Percentiles rank a stretch among this genome's conserved stretches.
Conservation (phyloP, 2,888 invertebrate genomes). For the Barypeithes pellucidus region DNA sequence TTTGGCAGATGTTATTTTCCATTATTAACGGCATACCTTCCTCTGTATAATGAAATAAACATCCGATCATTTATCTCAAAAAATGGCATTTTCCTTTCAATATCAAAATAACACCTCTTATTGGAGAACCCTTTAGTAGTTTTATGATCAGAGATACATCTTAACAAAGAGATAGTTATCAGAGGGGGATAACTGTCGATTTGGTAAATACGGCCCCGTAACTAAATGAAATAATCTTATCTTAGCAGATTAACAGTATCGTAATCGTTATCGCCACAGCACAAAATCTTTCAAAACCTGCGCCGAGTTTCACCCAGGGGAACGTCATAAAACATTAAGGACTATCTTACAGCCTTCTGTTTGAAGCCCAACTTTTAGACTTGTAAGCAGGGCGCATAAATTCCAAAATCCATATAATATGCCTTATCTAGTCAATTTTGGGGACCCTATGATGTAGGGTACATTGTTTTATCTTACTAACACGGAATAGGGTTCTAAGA, state of each 20-base stretch:
- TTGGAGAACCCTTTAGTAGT: too few relatives aligned
- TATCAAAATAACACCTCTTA: too few relatives aligned
- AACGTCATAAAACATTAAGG: constrained; percentile 12
- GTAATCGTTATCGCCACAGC: constrained; percentile 1
- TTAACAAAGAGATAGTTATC: too few relatives aligned
- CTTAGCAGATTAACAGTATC: not conserved
- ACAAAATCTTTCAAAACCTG: constrained; percentile 14
- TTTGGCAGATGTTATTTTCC: too few relatives aligned
- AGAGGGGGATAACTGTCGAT: too few relatives aligned
- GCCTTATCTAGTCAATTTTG: constrained; percentile 2
- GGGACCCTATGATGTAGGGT: not conserved
- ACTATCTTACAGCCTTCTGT: not conserved
- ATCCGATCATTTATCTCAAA: too few relatives aligned
- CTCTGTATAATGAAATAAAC: too few relatives aligned
- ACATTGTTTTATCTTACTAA: constrained; percentile 1
- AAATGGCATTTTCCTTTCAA: too few relatives aligned
- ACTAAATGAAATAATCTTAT: not conserved
- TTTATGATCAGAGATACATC: too few relatives aligned
- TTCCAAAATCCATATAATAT: not conserved
- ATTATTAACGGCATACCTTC: too few relatives aligned
- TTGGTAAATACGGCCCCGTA: too few relatives aligned
- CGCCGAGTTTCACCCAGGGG: constrained; percentile 11
- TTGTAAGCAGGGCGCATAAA: constrained; percentile 5
- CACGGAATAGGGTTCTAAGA: not conserved
- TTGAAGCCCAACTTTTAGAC: not conserved